Evolutionary conservation across 1,140 invertebrate species (phyloP).

Genomic region (Calephelis nemesis): DNA sequence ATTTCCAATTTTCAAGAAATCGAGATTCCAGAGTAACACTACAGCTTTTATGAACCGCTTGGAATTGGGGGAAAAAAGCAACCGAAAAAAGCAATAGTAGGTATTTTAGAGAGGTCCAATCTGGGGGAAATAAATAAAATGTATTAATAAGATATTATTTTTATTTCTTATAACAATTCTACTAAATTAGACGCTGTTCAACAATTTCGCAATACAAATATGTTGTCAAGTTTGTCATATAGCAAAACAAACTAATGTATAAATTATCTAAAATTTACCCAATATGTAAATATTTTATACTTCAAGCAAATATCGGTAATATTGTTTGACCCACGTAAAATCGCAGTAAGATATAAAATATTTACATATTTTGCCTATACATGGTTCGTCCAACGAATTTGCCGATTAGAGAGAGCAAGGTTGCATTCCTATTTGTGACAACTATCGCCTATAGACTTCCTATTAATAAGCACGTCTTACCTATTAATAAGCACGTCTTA

Average conservation of each 20-base stretch:
- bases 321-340: neutral
- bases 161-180: conserved; percentile 54
- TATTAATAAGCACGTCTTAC: too few relatives aligned
- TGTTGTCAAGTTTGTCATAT: conserved; percentile 36
- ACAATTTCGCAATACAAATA: conserved; percentile 47
- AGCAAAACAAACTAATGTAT: conserved; percentile 43
- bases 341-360: conserved; percentile 8
- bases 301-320: neutral
- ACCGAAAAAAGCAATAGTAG: too few relatives aligned
- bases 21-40: too few relatives aligned
- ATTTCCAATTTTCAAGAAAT: too few relatives aligned
- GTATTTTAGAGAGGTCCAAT: too few relatives aligned
- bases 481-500: too few relatives aligned
- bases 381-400: too few relatives aligned
- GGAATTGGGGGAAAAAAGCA: too few relatives aligned
- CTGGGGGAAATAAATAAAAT: neutral
- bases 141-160: conserved; percentile 32
- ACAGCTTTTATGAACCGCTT: too few relatives aligned
- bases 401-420: too few relatives aligned
- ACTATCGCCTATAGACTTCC: too few relatives aligned
- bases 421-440: too few relatives aligned
- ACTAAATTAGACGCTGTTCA: conserved; percentile 45
- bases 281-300: neutral
- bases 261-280: conserved; percentile 34
- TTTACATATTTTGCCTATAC: conserved; percentile 1